Conservation (phyloP, 2,113 vertebrate species). For the Lepisosteus osseus region DNA sequence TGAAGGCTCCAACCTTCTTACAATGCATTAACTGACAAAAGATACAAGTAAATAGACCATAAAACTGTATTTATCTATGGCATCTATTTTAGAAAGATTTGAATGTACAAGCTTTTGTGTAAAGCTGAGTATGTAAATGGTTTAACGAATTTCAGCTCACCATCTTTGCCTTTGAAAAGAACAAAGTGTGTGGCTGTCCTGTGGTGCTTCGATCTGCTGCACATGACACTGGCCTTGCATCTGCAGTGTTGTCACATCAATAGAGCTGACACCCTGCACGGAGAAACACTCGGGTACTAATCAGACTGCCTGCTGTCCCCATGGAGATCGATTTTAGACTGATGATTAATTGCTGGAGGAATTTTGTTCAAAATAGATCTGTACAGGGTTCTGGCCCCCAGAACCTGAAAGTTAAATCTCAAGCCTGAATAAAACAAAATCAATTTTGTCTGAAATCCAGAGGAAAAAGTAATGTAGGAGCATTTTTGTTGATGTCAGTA, state of each 20-base stretch:
- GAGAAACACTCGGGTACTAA: slow-evolving; percentile 33
- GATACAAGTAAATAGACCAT: no score
- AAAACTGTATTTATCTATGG: no score
- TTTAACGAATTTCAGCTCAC: no score
- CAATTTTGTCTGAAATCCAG: slow-evolving; percentile 32
- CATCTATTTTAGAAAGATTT: no score
- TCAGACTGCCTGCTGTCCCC: slow-evolving; percentile 31
- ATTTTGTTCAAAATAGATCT: slow-evolving; percentile 51
- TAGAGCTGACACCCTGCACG: slow-evolving; percentile 29
- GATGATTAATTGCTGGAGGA: slow-evolving; percentile 49
- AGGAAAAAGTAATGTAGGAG: slow-evolving; percentile 21
- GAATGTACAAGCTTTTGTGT: no score
- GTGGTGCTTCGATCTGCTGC: background rate
- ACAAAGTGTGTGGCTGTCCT: background rate
- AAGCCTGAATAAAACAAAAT: slow-evolving; percentile 45
- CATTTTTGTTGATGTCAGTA: slow-evolving; percentile 47
- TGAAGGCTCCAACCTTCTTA: no score
- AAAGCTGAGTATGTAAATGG: no score
- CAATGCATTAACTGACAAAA: no score
- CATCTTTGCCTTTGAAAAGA: no score
- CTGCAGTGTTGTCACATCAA: slow-evolving; percentile 15
- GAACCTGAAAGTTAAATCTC: slow-evolving; percentile 32
- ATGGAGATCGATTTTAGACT: slow-evolving; percentile 39
- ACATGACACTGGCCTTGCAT: background rate
- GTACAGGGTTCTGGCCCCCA: slow-evolving; percentile 39